phyloP scores from a whole-genome alignment of 2,888 invertebrate genomes.

The Dryobota labecula region DNA sequence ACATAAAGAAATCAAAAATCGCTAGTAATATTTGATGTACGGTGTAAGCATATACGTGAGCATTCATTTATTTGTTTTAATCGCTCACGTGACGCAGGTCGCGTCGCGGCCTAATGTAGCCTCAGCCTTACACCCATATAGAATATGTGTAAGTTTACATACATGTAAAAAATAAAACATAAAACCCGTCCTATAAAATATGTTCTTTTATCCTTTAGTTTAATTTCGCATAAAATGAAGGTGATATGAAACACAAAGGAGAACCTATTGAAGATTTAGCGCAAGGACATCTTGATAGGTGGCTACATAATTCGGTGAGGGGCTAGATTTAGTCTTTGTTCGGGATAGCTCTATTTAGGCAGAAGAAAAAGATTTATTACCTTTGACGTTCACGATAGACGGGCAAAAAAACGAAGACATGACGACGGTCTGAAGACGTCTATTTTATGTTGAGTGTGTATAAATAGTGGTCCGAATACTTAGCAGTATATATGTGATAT shows the following conservation, averaged over 20 bases:
- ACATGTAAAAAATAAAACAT: conserved; percentile 26
- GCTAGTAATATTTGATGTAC: no score
- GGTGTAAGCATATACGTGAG: no score
- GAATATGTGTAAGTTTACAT: conserved; percentile 40
- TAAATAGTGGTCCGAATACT: conserved; percentile 42
- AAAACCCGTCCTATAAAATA: conserved; percentile 27
- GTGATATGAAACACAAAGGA: conserved; percentile 44
- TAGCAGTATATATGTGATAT: conserved; percentile 24
- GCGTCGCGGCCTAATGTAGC: no score
- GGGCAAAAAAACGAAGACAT: conserved; percentile 63
- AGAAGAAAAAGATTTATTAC: conserved; percentile 71
- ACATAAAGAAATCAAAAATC: no score
- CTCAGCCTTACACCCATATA: conserved; percentile 19
- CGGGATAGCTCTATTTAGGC: conserved; percentile 66
- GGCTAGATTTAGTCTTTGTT: conserved; percentile 59
- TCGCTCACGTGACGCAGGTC: no score
- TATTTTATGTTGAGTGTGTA: conserved; percentile 55
- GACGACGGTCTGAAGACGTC: conserved; percentile 58
- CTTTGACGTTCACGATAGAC: conserved; percentile 65
- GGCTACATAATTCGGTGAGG: conserved; percentile 40
- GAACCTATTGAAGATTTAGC: conserved; percentile 48
- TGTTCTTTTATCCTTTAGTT: conserved; percentile 18
- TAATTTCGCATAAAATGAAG: conserved; percentile 59
- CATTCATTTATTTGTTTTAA: no score
- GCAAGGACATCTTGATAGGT: conserved; percentile 56